phyloP scores from a whole-genome alignment of 2,113 vertebrate species.

The Struthio camelus region DNA sequence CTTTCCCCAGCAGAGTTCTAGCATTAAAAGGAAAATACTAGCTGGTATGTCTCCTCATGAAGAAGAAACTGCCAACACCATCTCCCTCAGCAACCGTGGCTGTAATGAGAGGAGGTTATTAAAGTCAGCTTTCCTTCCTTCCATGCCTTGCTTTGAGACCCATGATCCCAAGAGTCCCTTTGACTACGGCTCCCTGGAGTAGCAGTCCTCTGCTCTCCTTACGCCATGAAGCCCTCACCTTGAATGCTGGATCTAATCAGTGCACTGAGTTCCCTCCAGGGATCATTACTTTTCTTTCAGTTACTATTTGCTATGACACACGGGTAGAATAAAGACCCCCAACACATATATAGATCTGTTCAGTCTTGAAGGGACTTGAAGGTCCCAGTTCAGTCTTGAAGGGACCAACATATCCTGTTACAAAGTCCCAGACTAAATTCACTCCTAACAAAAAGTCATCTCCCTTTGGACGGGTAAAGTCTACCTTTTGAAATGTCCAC shows the following conservation, averaged over 20 bases:
- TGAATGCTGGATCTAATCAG: rapidly evolving
- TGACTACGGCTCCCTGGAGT: neutral
- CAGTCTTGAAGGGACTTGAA: constrained; percentile 41
- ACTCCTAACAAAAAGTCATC: constrained; percentile 41
- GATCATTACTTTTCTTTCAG: neutral
- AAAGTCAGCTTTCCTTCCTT: neutral
- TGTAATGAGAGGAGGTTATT: neutral
- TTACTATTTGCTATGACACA: constrained; percentile 34
- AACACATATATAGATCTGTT: neutral
- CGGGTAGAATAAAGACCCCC: neutral
- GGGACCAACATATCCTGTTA: constrained; percentile 54
- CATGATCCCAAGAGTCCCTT: neutral
- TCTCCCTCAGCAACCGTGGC: neutral
- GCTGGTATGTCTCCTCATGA: neutral
- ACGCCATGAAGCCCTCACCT: neutral
- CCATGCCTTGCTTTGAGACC: neutral
- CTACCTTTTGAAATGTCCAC: constrained; percentile 52
- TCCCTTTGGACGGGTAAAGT: constrained; percentile 58
- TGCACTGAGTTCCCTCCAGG: neutral
- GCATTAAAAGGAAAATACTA: neutral
- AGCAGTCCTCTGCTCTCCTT: neutral
- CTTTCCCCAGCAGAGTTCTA: neutral
- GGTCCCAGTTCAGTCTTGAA: constrained; percentile 52
- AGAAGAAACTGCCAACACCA: neutral
- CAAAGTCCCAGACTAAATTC: constrained; percentile 64